Conservation (phyloP, 2,797 vertebrate genomes). For the Synaphobranchus kaupii region DNA sequence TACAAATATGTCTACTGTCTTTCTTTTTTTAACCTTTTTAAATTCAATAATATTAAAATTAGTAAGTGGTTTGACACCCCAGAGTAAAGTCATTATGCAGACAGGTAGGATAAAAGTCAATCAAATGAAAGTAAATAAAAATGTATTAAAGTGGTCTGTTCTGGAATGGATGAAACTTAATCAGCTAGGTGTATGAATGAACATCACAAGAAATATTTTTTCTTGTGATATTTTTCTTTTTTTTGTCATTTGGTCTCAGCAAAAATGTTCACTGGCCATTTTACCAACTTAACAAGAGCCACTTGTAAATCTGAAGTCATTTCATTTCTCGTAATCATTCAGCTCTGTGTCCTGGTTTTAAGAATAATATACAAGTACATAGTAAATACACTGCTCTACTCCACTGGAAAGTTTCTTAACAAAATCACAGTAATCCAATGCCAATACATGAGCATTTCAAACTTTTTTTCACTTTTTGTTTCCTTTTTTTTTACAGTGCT, state of each 20-base stretch:
- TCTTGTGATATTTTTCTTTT: not conserved
- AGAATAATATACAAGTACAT: not conserved
- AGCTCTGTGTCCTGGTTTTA: not conserved
- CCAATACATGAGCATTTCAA: not conserved
- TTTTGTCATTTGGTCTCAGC: not conserved
- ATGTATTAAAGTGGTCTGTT: not conserved
- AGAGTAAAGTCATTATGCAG: not conserved
- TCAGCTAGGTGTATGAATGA: slow-evolving; percentile 8
- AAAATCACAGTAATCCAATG: not conserved
- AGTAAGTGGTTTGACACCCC: not conserved
- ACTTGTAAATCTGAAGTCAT: not conserved
- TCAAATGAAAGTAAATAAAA: not conserved
- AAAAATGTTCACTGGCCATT: not conserved
- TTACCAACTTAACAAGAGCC: not conserved
- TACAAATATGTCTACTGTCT: not conserved
- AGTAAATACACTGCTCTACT: not conserved
- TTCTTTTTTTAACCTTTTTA: not conserved
- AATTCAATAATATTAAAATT: not conserved
- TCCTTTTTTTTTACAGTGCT: not conserved
- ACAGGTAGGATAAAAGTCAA: not conserved
- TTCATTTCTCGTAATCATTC: not conserved
- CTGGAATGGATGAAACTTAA: not conserved
- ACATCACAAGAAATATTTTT: not conserved
- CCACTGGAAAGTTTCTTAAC: not conserved
- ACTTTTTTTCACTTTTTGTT: not conserved